Evolutionary conservation across 2,888 invertebrate species (phyloP).

Genomic region (Hirtodrosophila confusa): DNA sequence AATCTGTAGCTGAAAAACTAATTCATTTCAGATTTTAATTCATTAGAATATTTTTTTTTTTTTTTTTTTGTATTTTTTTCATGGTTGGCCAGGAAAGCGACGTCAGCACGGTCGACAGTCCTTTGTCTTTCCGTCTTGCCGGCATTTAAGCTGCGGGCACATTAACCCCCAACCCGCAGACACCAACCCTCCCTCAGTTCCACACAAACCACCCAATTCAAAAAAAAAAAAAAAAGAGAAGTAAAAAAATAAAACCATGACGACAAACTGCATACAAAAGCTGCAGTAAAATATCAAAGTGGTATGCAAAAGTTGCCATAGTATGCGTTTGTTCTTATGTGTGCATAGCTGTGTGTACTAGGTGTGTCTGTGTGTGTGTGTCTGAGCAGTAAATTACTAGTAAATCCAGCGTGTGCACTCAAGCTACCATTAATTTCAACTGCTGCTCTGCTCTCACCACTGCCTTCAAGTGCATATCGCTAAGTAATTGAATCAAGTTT

Average conservation of each 20-base stretch:
- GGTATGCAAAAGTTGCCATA: slow-evolving; percentile 43
- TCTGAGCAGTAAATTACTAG: slow-evolving; percentile 56
- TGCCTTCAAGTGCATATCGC: slow-evolving; percentile 41
- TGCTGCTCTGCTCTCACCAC: slow-evolving; percentile 10
- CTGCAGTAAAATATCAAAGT: slow-evolving; percentile 54
- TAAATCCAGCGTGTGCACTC: slow-evolving; percentile 63
- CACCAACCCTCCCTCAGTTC: slow-evolving; percentile 5
- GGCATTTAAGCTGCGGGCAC: slow-evolving; percentile 44
- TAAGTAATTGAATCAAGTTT: slow-evolving; percentile 63
- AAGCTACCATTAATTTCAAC: slow-evolving; percentile 58
- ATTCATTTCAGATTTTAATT: slow-evolving; percentile 62
- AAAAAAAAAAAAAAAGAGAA: neutral
- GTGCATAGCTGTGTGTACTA: neutral
- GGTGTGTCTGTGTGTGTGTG: slow-evolving; percentile 9
- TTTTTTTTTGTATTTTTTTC: slow-evolving; percentile 5
- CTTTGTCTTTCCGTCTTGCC: slow-evolving; percentile 44
- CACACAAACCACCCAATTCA: neutral
- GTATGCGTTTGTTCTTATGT: slow-evolving; percentile 7
- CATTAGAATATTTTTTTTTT: slow-evolving; percentile 40
- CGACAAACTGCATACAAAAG: slow-evolving; percentile 45
- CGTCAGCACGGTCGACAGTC: slow-evolving; percentile 24
- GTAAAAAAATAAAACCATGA: slow-evolving; percentile 14
- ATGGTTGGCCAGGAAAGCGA: slow-evolving; percentile 25
- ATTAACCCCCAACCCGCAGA: slow-evolving; percentile 20
- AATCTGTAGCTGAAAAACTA: slow-evolving; percentile 51